Conservation (phyloP, 2,888 invertebrate genomes). For the Dryobotodes eremita region DNA sequence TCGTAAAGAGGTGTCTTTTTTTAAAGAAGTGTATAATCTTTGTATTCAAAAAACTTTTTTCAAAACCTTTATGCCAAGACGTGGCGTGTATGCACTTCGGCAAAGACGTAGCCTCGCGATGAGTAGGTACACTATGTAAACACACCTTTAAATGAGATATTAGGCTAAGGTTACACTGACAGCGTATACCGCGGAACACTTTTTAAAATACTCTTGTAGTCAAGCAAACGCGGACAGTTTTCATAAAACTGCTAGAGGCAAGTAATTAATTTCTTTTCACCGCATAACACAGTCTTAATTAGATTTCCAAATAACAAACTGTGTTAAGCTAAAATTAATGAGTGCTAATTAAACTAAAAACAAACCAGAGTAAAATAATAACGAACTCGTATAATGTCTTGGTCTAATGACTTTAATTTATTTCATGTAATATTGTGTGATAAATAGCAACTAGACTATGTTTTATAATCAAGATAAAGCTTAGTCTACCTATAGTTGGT, state of each 20-base stretch:
- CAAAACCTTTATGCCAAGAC: conserved; percentile 76
- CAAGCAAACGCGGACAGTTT: conserved; percentile 10
- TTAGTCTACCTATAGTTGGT: conserved; percentile 41
- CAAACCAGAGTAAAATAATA: conserved; percentile 63
- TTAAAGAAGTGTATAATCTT: conserved; percentile 61
- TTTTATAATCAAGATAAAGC: conserved; percentile 57
- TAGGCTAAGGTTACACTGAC: conserved; percentile 61
- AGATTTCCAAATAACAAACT: conserved; percentile 66
- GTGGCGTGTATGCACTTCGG: conserved; percentile 80
- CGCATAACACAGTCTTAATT: conserved; percentile 66
- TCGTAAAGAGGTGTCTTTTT: conserved; percentile 65
- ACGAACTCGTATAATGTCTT: conserved; percentile 60
- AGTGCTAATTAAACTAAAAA: conserved; percentile 68
- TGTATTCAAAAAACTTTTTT: conserved; percentile 69
- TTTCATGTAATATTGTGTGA: conserved; percentile 62
- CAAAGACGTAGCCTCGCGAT: conserved; percentile 78
- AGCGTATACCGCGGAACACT: conserved; percentile 56
- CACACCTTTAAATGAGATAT: conserved; percentile 84
- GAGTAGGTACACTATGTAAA: conserved; percentile 82
- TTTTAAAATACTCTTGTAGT: background rate
- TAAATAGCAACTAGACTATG: conserved; percentile 51
- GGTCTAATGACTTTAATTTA: conserved; percentile 63
- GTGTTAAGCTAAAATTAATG: conserved; percentile 67
- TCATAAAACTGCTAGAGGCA: conserved; percentile 32
- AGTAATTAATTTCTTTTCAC: conserved; percentile 53